Percentiles rank a stretch among this genome's conserved stretches.
Conservation (phyloP, 2,797 vertebrate species). For the Pteropus rufus region DNA sequence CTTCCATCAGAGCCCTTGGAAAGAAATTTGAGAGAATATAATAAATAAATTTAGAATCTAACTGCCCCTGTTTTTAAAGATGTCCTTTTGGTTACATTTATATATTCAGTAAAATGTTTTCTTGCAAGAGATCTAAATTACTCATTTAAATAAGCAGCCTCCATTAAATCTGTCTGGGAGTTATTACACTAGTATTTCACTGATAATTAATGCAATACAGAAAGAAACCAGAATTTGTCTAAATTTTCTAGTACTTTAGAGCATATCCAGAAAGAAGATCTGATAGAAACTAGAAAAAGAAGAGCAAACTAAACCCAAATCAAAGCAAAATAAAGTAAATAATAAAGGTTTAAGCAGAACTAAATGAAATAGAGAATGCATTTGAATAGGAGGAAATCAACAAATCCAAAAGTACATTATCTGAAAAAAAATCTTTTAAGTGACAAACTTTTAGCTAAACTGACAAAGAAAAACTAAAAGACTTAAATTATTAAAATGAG, state of each 20-base stretch:
- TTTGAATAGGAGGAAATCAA: not conserved
- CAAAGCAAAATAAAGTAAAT: not conserved
- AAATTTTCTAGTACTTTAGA: constrained; percentile 5
- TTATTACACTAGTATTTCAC: not conserved
- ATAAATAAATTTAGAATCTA: not conserved
- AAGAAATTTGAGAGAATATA: not conserved
- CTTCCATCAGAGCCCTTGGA: not conserved
- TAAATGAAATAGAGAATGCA: not conserved
- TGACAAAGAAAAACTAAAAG: not conserved
- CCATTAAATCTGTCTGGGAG: not conserved
- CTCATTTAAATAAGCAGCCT: not conserved
- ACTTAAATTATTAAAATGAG: not conserved
- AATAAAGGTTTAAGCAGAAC: not conserved
- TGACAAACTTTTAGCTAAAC: not conserved
- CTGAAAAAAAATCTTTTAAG: not conserved
- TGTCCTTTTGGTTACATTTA: not conserved
- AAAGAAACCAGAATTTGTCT: not conserved
- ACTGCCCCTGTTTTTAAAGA: not conserved
- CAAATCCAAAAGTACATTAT: not conserved
- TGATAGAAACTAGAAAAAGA: not conserved
- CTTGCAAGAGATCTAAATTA: not conserved
- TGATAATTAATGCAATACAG: not conserved
- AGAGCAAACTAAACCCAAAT: not conserved
- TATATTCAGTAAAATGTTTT: not conserved
- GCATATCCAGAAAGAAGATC: not conserved